Conservation (phyloP, 2,797 vertebrate genomes). For the Emys orbicularis region DNA sequence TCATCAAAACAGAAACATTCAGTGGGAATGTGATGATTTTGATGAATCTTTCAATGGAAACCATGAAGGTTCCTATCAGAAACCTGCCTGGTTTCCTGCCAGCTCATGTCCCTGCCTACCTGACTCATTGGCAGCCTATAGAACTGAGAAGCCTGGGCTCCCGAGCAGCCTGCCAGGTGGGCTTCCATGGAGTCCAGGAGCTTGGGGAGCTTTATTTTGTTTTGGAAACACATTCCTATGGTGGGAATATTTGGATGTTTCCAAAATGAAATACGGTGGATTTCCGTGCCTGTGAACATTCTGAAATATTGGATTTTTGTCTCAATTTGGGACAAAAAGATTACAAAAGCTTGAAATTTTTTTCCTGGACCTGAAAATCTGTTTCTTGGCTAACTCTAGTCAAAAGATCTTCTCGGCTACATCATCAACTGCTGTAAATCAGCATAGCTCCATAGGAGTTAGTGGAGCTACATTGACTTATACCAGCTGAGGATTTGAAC, state of each 20-base stretch:
- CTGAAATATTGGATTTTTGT: not conserved
- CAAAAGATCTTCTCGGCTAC: not conserved
- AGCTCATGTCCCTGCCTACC: not conserved
- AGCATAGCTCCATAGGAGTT: not conserved
- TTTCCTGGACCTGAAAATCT: not conserved
- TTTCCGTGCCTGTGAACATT: not conserved
- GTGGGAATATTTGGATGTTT: rapidly evolving
- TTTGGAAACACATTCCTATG: not conserved
- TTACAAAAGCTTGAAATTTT: not conserved
- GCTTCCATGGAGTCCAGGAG: not conserved
- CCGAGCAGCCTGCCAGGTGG: rapidly evolving
- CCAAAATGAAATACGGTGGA: not conserved
- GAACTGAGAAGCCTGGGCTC: not conserved
- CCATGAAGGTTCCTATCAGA: not conserved
- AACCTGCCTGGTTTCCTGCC: not conserved
- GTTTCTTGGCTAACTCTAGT: rapidly evolving
- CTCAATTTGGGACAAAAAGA: not conserved
- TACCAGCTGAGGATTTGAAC: too few species aligned
- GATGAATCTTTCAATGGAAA: not conserved
- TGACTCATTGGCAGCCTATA: not conserved
- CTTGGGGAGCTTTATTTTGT: not conserved
- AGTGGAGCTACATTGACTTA: not conserved
- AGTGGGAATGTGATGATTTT: not conserved
- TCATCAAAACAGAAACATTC: not conserved
- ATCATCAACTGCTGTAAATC: not conserved